These are phyloP conservation scores for Eupeodes latifasciatus DNA, from an alignment of 2,888 invertebrate genomes.

Conservation along the genomic window DNA sequence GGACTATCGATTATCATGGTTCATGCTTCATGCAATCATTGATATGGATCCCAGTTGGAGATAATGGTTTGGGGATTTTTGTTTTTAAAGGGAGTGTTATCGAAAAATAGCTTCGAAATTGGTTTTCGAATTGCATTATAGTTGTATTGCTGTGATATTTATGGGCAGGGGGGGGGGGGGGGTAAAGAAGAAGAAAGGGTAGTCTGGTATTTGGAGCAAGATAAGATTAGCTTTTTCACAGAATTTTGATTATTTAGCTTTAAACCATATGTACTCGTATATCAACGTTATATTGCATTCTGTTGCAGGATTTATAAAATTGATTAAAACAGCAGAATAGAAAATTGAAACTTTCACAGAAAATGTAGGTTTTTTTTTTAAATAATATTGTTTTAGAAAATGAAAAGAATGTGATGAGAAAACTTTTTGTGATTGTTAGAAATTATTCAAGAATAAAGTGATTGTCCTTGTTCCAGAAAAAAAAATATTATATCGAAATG, in stretches of 20 bases:
- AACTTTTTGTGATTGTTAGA: conserved; percentile 8
- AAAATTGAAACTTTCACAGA: not conserved
- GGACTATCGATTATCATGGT: conserved; percentile 55
- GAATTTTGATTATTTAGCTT: conserved; percentile 29
- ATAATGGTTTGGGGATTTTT: not conserved
- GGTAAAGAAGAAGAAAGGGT: not conserved
- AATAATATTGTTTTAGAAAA: not conserved
- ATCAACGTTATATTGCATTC: conserved; percentile 30
- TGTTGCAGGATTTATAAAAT: conserved; percentile 14
- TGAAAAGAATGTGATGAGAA: conserved; percentile 2
- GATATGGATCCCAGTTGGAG: conserved; percentile 36
- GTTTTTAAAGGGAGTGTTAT: conserved; percentile 24
- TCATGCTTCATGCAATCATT: conserved; percentile 9
- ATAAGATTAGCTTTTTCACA: conserved; percentile 53
- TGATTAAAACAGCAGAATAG: not conserved
- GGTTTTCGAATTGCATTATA: conserved; percentile 44
- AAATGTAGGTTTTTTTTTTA: not conserved
- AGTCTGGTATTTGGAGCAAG: conserved; percentile 26
- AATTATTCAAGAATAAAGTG: not conserved
- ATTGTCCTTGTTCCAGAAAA: too few species aligned
- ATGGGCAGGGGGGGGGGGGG: too few species aligned
- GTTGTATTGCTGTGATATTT: not conserved
- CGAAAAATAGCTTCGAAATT: conserved; percentile 51
- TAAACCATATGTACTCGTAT: not conserved
- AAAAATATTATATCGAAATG: too few species aligned